Base-by-base conservation (phyloP, 2,113 vertebrate species). In the Oceanodroma tethys region DNA sequence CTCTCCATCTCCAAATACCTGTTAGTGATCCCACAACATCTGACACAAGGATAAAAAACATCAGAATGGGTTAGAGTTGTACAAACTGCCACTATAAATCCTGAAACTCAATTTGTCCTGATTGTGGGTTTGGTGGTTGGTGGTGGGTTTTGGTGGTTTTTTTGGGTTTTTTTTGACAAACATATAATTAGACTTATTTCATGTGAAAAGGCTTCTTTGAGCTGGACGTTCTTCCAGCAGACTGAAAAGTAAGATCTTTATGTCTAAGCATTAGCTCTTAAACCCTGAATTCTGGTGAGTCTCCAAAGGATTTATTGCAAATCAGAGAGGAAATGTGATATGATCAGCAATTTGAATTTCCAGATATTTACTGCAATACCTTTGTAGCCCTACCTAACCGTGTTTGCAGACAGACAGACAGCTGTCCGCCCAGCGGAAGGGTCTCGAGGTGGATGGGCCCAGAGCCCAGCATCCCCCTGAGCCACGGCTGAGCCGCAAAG, bases 371-470 rank as follows among this genome's bases (percentile, higher is more conserved):
- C 30, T 29, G 34, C 13, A 38, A 14, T 6, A 60, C 9, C 15
- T 79, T n/a, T 63, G 26, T 43, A 58, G 40, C 8, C 22, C 15
- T 75, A 5, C 3, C 40, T 42, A 27, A 40, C 16, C 0, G 0
- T 30, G 14, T 42, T 58, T 30, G 30, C 52, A 67, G 42, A 27
- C 53, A 58, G 65, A 52, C 40, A 71, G 81, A 36, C 7, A 23
- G 66, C 29, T 38, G 16, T 16, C 40, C 6, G 3, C 42, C 30
- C 27, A 48, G 21, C 12, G 9, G 15, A 79, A 50, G 30, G 13
- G 52, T 20, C 16, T 8, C 0, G 0, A 32, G 43, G 10, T 22
- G 29, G 42, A 16, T 8, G 11, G 56, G 14, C 14, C 23, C 75
- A 34, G 58, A 73, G 58, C 10, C 13, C 14, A 63, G 15, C n/a